Conservation (phyloP, 1,140 invertebrate genomes). For the Pemphigus obesinymphae region DNA sequence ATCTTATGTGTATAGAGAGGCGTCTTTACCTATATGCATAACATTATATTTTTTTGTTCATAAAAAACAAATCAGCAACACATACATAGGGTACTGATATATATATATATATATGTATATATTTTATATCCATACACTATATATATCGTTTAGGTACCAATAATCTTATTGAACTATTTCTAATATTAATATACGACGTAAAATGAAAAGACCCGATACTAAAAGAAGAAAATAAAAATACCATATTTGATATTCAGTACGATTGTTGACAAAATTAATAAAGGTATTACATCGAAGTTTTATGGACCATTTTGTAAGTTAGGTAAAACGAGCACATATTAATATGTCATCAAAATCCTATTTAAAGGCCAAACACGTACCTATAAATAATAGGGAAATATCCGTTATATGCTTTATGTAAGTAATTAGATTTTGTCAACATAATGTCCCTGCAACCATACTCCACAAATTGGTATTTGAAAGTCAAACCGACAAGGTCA, state of each 20-base stretch:
- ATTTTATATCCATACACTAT: too few species aligned
- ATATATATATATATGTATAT: too few species aligned
- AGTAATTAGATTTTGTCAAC: constrained; percentile 3
- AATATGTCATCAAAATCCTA: background rate
- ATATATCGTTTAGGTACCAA: too few species aligned
- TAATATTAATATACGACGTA: background rate
- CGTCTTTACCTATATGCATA: background rate
- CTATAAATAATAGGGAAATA: background rate
- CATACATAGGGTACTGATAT: background rate
- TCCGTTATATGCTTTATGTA: background rate
- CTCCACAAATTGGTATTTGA: background rate
- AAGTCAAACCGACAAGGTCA: background rate
- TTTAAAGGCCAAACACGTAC: background rate
- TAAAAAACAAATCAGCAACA: constrained; percentile 3
- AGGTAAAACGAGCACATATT: background rate
- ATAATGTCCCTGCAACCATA: background rate
- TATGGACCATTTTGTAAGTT: background rate
- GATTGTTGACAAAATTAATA: background rate
- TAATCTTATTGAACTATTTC: background rate
- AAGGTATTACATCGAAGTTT: background rate
- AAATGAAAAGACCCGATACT: background rate
- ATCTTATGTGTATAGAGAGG: background rate
- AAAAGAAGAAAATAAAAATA: background rate
- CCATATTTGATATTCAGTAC: background rate
- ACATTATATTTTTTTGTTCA: constrained; percentile 31